Evolutionary conservation across 1,140 invertebrate genomes (phyloP), one percentile per base, ranked within the genome.

Genomic region (Popillia japonica): DNA sequence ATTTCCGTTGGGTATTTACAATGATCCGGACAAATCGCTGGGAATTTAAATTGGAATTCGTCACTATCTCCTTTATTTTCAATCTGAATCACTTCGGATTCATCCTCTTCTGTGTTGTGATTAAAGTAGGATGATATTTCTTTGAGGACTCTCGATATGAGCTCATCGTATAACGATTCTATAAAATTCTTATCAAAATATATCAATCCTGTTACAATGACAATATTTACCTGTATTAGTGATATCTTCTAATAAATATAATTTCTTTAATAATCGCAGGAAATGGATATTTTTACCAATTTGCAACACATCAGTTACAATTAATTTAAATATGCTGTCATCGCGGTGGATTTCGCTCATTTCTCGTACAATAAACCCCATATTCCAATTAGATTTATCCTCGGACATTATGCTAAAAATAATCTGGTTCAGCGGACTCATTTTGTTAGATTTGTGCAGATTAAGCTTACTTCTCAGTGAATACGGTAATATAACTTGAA

Each of bases 221-320:
- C 1, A 20, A 11, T 0, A 68, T 20, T 27, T 27, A 59, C 42
- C 75, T 6, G 6, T 59, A 20, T 40, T 11, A n/a, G 23, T 55
- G 4, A 14, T 76, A 22, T 76, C 44, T 11, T 76, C 73, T 27
- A 83, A 78, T 10, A 83, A 68, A 68, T 83, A 80, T 55, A 82
- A 82, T 76, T 85, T 83, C 22, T 81, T 80, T 17, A 86, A 75
- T 17, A 83, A 77, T 22, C 82, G 81, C 17, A 86, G 78, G 48
- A 86, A 79, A 55, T 83, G 82, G 3, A 86, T 79, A 76, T 86
- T 85, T 40, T 77, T 81, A 1, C 83, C 84, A n/a, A 86, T 83
- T 81, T 83, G 82, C 7, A 86, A 73, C 9, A 86, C 82, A 40
- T 83, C 77, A 4, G 78, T 78, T 11, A 75, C 77, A 22, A 85